Evolutionary conservation across 2,888 invertebrate species (phyloP).

Genomic region (Odontocolon sp.): DNA sequence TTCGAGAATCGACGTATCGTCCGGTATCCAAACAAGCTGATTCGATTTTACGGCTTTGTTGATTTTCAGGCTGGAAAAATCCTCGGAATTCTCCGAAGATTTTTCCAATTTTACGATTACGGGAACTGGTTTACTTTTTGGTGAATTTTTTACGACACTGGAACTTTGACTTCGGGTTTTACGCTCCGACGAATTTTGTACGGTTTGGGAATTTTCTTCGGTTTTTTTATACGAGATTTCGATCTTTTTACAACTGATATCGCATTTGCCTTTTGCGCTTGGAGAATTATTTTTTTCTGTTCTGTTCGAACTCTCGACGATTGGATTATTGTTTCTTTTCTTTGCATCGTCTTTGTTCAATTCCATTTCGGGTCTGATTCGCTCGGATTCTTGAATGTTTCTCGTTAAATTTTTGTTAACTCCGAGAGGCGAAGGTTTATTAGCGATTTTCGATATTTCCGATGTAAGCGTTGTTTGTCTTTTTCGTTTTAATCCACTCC

Average conservation of each 20-base stretch:
- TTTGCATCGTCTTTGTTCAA: background rate
- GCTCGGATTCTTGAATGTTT: slow-evolving; percentile 21
- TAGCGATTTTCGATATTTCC: slow-evolving; percentile 9
- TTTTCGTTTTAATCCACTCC: slow-evolving; percentile 30
- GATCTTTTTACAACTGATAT: background rate
- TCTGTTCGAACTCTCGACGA: background rate
- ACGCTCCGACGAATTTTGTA: background rate
- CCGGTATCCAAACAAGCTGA: slow-evolving; percentile 60
- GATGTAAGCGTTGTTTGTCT: background rate
- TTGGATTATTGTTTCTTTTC: background rate
- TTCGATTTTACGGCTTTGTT: slow-evolving; percentile 24
- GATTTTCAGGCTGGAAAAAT: background rate
- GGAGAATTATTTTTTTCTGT: background rate
- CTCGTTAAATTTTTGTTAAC: background rate
- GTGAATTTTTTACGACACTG: background rate
- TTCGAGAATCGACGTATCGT: background rate
- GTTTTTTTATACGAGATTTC: background rate
- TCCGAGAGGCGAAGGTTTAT: background rate
- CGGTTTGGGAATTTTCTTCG: background rate
- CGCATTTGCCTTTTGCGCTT: background rate
- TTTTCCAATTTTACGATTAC: slow-evolving; percentile 60
- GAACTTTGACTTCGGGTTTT: background rate
- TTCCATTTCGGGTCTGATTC: background rate
- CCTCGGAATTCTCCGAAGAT: slow-evolving; percentile 6
- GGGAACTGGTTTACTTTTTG: background rate